Evolutionary conservation across 2,113 vertebrate genomes (phyloP), one percentile per base, ranked within the genome.

Genomic region (Anser brachyrhynchus): DNA sequence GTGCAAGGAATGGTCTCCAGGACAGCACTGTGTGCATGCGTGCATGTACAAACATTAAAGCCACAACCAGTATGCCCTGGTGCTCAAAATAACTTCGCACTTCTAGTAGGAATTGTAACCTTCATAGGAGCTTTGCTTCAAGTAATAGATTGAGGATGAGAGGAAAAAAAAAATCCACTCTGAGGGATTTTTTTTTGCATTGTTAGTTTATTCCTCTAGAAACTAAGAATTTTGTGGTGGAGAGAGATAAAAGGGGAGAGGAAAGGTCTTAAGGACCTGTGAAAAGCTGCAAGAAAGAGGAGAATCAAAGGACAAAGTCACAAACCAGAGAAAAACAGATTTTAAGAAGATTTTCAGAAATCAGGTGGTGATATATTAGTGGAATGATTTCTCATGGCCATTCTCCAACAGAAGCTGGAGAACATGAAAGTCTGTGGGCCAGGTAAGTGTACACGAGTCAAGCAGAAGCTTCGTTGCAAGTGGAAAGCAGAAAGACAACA

Each of bases 21-120:
- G 29, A 70, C 20, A 87, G 51, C 0, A 0, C 4, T 44, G 5
- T 37, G 52, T 81, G 13, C 1, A 1, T 25, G 31, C 43, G 16
- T 57, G 4, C 46, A 28, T 61, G 5, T 46, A 28, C 18, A 71
- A 92, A 74, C 55, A 39, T 69, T 54, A 85, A 57, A 89, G 46
- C 17, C 62, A 79, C 37, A 35, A 51, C 20, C 52, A 52, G n/a
- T 22, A 59, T 21, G 10, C n/a, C 35, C 41, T 74, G 23, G 11
- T 88, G 52, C 61, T 69, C 41, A 55, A 67, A 92, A 77, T 41
- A 87, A 43, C 29, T 49, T 66, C 74, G 51, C 11, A 44, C 54
- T 77, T 89, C 80, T 78, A 82, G 51, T 11, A 77, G 83, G 46
- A 88, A 31, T 2, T 33, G 6, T 70, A 80, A 37, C 52, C 29